phyloP scores from a whole-genome alignment of 1,140 invertebrate species.

The Coboldia fuscipes region DNA sequence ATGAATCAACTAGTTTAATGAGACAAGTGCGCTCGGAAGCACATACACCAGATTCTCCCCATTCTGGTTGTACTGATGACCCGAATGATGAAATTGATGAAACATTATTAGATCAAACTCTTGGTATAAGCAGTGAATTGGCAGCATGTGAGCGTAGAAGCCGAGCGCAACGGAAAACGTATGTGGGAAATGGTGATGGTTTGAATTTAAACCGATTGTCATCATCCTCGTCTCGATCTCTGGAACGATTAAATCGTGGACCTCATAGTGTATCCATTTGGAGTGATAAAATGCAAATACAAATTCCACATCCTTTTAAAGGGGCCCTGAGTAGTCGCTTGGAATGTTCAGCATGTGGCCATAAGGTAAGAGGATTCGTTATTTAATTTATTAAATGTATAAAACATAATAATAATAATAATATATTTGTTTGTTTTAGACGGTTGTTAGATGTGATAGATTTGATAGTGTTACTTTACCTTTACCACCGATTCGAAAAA shows the following conservation, averaged over 20 bases:
- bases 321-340: constrained; percentile 70
- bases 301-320: constrained; percentile 39
- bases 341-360: constrained; percentile 55
- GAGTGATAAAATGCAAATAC: constrained; percentile 22
- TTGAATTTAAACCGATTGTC: constrained; percentile 13
- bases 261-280: constrained; percentile 17
- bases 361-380: constrained; percentile 42
- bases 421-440: constrained; percentile 26
- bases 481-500: constrained; percentile 31
- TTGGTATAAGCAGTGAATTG: not conserved
- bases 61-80: constrained; percentile 17
- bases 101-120: not conserved
- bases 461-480: constrained; percentile 70
- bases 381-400: not conserved
- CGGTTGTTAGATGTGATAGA: constrained; percentile 68
- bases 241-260: constrained; percentile 21
- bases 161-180: constrained; percentile 6
- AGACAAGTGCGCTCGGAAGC: constrained; percentile 19
- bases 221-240: constrained; percentile 18
- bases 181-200: constrained; percentile 4
- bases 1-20: constrained; percentile 15
- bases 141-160: constrained; percentile 6
- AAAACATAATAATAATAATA: constrained; percentile 2
- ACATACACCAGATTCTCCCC: constrained; percentile 18
- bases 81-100: constrained; percentile 6